These are phyloP conservation scores for Bombus impatiens DNA, from an alignment of 1,140 invertebrate species.

Conservation along the genomic window DNA sequence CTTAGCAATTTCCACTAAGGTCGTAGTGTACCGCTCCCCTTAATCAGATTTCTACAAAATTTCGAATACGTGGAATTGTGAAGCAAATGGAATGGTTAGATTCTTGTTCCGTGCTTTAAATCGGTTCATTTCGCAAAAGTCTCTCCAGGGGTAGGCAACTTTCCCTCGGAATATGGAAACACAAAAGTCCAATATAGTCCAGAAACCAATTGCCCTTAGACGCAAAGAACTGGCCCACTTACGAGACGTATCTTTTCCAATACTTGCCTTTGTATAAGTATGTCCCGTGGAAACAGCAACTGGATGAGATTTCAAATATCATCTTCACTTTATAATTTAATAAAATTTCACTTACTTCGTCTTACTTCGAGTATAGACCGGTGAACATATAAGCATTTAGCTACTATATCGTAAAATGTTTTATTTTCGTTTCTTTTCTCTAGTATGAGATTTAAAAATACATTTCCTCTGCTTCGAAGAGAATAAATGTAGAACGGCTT, in stretches of 20 bases:
- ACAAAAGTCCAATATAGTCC: conserved; percentile 21
- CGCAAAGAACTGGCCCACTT: conserved; percentile 17
- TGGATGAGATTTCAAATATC: background rate
- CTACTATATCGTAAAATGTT: background rate
- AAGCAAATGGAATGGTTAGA: conserved; percentile 7
- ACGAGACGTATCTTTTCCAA: conserved; percentile 2
- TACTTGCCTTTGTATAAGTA: background rate
- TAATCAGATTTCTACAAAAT: conserved; percentile 49
- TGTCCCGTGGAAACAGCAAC: background rate
- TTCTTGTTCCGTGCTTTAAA: conserved; percentile 43
- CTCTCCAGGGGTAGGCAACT: background rate
- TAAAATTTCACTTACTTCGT: background rate
- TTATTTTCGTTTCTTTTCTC: background rate
- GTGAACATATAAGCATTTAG: background rate
- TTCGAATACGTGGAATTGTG: conserved; percentile 26
- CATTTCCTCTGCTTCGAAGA: background rate
- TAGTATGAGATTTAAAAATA: background rate
- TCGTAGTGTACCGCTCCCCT: conserved; percentile 7
- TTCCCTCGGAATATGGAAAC: background rate
- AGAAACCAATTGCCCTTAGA: background rate
- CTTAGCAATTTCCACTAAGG: conserved; percentile 36
- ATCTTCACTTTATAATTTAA: background rate
- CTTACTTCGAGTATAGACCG: background rate
- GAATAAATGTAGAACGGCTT: too few species aligned
- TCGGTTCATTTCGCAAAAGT: conserved; percentile 47